These are phyloP conservation scores for Calcarius lapponicus DNA, from an alignment of 2,797 vertebrate genomes.

Conservation along the genomic window DNA sequence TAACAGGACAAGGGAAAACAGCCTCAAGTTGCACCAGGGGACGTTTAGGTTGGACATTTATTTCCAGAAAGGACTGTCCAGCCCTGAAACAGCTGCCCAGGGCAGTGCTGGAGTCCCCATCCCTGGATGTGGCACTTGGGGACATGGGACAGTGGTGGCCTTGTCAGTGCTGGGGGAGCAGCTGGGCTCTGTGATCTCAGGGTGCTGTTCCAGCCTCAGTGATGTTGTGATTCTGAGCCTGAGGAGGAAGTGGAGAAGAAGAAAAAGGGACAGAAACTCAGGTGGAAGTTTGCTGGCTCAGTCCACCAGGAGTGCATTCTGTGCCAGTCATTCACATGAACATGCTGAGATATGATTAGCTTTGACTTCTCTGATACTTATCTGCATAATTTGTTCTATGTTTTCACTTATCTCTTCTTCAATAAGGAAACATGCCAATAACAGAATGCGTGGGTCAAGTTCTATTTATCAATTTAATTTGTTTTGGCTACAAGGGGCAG, in stretches of 20 bases:
- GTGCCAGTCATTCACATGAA: not conserved
- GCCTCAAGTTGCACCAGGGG: not conserved
- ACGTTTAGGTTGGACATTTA: not conserved
- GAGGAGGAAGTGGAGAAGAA: not conserved
- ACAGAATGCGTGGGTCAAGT: not conserved
- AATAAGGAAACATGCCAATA: not conserved
- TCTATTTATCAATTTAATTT: constrained; percentile 15
- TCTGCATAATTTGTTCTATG: not conserved
- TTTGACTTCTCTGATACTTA: constrained; percentile 1
- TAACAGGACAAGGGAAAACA: not conserved
- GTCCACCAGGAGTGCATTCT: not conserved
- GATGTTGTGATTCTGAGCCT: not conserved
- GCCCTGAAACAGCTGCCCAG: not conserved
- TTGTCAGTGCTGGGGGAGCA: not conserved
- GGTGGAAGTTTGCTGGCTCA: not conserved
- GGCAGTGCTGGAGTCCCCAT: not conserved
- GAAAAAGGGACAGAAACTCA: not conserved
- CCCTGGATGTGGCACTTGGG: not conserved
- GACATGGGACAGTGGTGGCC: not conserved
- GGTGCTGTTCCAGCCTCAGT: not conserved
- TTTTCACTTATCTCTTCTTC: not conserved
- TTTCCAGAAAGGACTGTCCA: not conserved
- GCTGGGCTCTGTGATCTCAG: not conserved
- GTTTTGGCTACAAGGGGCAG: not conserved
- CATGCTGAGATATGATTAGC: not conserved